Base-by-base conservation (phyloP, 2,797 vertebrate genomes). In the Gorsachius magnificus region DNA sequence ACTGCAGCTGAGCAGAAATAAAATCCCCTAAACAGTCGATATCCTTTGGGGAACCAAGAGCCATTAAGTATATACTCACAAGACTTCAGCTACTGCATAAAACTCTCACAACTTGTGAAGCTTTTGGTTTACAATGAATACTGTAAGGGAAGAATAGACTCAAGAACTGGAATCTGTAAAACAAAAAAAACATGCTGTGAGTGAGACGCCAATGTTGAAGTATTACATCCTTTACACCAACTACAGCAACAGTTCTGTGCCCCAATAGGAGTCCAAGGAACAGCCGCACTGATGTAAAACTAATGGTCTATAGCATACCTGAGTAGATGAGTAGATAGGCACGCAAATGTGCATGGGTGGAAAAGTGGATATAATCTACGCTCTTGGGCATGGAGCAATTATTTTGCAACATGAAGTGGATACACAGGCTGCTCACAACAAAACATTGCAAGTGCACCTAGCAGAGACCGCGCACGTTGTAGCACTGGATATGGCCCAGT, bases 1-100 rank as follows among this genome's bases (percentile, higher is more conserved):
- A 18, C 65, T 65, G 41, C 35, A 79, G 35, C 12, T 36, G 25
- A 90, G n/a, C 22, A 83, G 38, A 88, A 54, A 43, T 31, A 26
- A 86, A 71, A 65, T 43, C 17, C 25, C 19, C 33, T 56, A 41
- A 93, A 74, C 16, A 13, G 85, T 13, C 65, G 10, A 9, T 58
- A 70, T n/a, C 11, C n/a, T 70, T n/a, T 54, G 72, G 81, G 85
- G 61, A 94, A 83, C 45, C 64, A 64, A 87, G 29, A 81, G 45
- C 21, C 24, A 58, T 65, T 64, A 71, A 50, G 16, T 48, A 33
- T 9, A 65, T 14, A 65, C 14, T 45, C 35, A 50, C 21, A 78
- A 53, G 33, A 65, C 19, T 78, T 68, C 48, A 85, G 50, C 45
- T 80, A 19, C 20, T 75, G 25, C 6, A 1, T 50, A 64, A 85